A percentile compares a stretch with the other conserved stretches of the same genome.
These are phyloP conservation scores for Polia nebulosa DNA, from an alignment of 2,888 invertebrate species.

Conservation along the genomic window DNA sequence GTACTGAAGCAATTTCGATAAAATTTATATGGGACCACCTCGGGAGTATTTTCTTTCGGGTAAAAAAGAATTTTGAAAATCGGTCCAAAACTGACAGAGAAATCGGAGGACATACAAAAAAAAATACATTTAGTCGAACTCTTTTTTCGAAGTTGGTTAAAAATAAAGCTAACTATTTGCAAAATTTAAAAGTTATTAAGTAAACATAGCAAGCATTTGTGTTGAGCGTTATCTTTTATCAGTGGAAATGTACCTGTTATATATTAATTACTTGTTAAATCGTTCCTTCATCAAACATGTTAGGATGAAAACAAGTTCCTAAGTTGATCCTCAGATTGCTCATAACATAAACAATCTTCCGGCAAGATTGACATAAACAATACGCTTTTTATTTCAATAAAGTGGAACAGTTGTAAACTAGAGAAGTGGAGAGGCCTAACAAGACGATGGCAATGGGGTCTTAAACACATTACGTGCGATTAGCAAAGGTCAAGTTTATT, in stretches of 20 bases:
- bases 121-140: too few species aligned
- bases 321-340: background rate
- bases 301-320: background rate
- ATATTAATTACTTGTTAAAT: too few species aligned
- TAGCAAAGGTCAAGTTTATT: constrained; percentile 59
- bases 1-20: too few species aligned
- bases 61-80: too few species aligned
- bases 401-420: constrained; percentile 47
- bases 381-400: constrained; percentile 38
- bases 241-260: background rate
- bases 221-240: background rate
- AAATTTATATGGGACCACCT: too few species aligned
- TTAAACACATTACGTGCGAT: constrained; percentile 55
- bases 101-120: too few species aligned
- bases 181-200: too few species aligned
- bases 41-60: too few species aligned
- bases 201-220: too few species aligned
- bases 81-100: too few species aligned
- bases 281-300: background rate
- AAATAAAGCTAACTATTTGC: too few species aligned
- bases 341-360: background rate
- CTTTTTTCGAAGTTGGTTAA: too few species aligned
- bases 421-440: constrained; percentile 38
- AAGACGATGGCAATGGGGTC: constrained; percentile 34
- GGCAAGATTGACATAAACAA: constrained; percentile 7